These are phyloP conservation scores for Andrena minutula DNA, from an alignment of 2,888 invertebrate genomes.

Conservation along the genomic window DNA sequence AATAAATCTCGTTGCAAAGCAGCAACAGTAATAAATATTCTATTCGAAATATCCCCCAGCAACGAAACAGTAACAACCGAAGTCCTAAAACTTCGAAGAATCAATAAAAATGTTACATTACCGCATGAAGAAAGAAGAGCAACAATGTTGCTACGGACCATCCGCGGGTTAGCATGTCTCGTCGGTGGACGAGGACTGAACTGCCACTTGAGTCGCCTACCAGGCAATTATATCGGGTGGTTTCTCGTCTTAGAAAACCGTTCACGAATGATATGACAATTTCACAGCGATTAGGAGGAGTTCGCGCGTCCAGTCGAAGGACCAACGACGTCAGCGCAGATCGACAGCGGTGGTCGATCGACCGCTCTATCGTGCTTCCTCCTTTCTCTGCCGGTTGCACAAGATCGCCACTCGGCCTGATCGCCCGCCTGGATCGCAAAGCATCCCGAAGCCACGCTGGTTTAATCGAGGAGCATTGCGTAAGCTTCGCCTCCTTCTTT, in stretches of 20 bases:
- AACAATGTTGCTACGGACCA: constrained; percentile 65
- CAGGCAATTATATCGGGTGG: constrained; percentile 79
- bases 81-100: neutral
- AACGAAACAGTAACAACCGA: neutral
- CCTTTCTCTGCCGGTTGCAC: constrained; percentile 81
- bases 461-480: constrained; percentile 4
- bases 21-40: neutral
- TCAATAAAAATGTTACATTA: constrained; percentile 49
- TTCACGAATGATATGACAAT: constrained; percentile 79
- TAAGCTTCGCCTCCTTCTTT: neutral
- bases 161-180: constrained; percentile 71
- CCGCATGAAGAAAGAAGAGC: constrained; percentile 70
- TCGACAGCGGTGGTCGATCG: constrained; percentile 57
- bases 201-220: constrained; percentile 44
- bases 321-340: constrained; percentile 3
- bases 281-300: constrained; percentile 73
- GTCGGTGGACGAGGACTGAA: constrained; percentile 73
- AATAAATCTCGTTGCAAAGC: no score
- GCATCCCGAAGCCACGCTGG: constrained; percentile 43
- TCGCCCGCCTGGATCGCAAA: constrained; percentile 34
- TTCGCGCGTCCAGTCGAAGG: constrained; percentile 27
- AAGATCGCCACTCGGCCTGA: constrained; percentile 69
- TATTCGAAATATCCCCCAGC: neutral
- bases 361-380: constrained; percentile 77
- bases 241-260: constrained; percentile 71